phyloP scores from a whole-genome alignment of 1,140 invertebrate genomes.

The Drosophila mayri region DNA sequence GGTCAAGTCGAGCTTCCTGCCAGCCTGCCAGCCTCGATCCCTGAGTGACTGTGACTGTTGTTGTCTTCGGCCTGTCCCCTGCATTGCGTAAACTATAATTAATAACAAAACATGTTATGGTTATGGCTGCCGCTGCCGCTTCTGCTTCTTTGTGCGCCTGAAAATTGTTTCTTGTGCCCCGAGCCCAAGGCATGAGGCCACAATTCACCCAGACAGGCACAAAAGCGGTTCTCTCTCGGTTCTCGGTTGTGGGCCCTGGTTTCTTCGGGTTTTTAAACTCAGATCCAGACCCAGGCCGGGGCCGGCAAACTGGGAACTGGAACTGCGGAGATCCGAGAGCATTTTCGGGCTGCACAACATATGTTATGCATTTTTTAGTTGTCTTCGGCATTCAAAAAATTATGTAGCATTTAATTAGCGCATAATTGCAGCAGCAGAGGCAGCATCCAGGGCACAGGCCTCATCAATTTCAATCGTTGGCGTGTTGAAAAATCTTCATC shows the following conservation, averaged over 20 bases:
- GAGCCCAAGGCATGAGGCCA: slow-evolving; percentile 68
- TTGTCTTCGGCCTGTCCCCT: slow-evolving; percentile 81
- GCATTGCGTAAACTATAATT: slow-evolving; percentile 82
- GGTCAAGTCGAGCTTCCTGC: slow-evolving; percentile 68
- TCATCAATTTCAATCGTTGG: slow-evolving; percentile 47
- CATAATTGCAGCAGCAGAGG: slow-evolving; percentile 67
- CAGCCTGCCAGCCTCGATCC: slow-evolving; percentile 51
- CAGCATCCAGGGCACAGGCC: slow-evolving; percentile 19
- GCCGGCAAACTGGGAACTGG: slow-evolving; percentile 6
- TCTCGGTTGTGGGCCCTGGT: slow-evolving; percentile 1
- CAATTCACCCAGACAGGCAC: slow-evolving; percentile 42
- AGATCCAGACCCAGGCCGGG: slow-evolving; percentile 21
- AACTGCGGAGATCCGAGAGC: slow-evolving; percentile 10
- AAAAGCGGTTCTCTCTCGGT: slow-evolving; percentile 52
- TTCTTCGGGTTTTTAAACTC: slow-evolving; percentile 6
- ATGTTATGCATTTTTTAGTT: slow-evolving; percentile 83
- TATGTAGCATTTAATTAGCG: slow-evolving; percentile 83
- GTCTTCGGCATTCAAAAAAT: slow-evolving; percentile 80
- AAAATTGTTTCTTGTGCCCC: slow-evolving; percentile 80
- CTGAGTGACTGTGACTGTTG: slow-evolving; percentile 69
- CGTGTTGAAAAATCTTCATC: slow-evolving; percentile 33
- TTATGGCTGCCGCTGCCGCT: slow-evolving; percentile 64
- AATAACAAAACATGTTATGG: slow-evolving; percentile 84
- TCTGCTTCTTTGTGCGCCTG: slow-evolving; percentile 48
- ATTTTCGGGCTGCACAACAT: slow-evolving; percentile 65